Percentiles rank a stretch among this genome's conserved stretches.
These are phyloP conservation scores for Endomychus coccineus DNA, from an alignment of 2,888 invertebrate species.

Conservation along the genomic window DNA sequence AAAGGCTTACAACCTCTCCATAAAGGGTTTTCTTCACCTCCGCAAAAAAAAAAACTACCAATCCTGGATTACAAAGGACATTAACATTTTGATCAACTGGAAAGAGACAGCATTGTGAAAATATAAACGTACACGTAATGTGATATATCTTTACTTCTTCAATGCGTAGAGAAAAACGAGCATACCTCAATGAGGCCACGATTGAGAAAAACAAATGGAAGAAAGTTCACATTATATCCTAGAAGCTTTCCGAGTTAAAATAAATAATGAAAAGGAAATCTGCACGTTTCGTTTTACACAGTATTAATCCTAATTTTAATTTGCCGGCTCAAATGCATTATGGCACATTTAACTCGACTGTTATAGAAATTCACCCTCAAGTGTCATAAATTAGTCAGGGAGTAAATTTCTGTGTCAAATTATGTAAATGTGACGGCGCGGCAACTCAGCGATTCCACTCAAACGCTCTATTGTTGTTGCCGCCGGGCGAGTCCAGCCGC, in stretches of 20 bases:
- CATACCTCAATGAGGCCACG: conserved; percentile 1
- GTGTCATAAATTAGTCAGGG: conserved; percentile 42
- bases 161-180: too few relatives aligned
- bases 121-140: too few relatives aligned
- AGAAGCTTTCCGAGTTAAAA: too few relatives aligned
- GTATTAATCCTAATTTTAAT: conserved; percentile 27
- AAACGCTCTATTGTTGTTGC: too few relatives aligned
- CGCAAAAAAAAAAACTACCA: too few relatives aligned
- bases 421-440: conserved; percentile 41
- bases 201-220: conserved; percentile 9
- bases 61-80: too few relatives aligned
- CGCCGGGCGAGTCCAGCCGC: too few relatives aligned
- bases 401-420: conserved; percentile 45
- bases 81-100: too few relatives aligned
- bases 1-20: too few relatives aligned
- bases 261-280: conserved; percentile 18
- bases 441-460: conserved; percentile 6
- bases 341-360: conserved; percentile 37
- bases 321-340: conserved; percentile 36
- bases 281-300: conserved; percentile 16
- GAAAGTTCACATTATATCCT: conserved; percentile 7
- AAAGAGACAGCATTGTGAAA: too few relatives aligned
- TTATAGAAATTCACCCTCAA: conserved; percentile 41
- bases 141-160: too few relatives aligned
- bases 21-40: too few relatives aligned